Conservation (phyloP, 2,888 invertebrate genomes). For the Eupithecia inturbata region DNA sequence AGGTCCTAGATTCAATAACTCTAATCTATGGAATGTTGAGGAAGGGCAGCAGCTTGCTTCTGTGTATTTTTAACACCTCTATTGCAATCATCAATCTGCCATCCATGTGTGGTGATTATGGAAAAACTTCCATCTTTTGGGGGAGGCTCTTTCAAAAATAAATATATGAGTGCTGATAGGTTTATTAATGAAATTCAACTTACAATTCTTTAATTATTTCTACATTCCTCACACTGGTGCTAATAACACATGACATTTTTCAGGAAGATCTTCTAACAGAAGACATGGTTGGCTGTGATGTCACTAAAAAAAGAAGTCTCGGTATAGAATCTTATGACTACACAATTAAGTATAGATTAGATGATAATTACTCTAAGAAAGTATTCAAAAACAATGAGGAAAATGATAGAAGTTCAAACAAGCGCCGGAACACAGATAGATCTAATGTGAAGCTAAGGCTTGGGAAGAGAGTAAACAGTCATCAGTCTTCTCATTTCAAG, state of each 20-base stretch:
- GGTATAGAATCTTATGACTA: slow-evolving; percentile 92
- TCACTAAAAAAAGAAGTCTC: slow-evolving; percentile 86
- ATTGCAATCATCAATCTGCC: neutral
- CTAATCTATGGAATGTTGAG: neutral
- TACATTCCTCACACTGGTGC: neutral
- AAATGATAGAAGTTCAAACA: slow-evolving; percentile 71
- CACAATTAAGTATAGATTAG: slow-evolving; percentile 85
- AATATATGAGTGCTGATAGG: too few relatives aligned
- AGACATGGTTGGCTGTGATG: slow-evolving; percentile 90
- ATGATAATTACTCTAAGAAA: slow-evolving; percentile 77
- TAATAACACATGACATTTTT: slow-evolving; percentile 45
- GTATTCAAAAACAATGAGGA: slow-evolving; percentile 64
- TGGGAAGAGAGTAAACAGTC: slow-evolving; percentile 76
- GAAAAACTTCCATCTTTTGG: neutral
- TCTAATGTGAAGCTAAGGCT: slow-evolving; percentile 84
- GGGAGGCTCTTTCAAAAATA: neutral
- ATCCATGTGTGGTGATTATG: neutral
- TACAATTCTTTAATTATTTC: neutral
- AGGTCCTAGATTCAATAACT: neutral
- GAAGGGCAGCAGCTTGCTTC: neutral
- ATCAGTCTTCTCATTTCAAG: slow-evolving; percentile 76
- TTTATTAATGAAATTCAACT: neutral
- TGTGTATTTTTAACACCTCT: neutral
- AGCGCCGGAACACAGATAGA: slow-evolving; percentile 85
- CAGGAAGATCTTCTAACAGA: slow-evolving; percentile 92